Evolutionary conservation across 2,113 vertebrate genomes (phyloP).

Genomic region (Tichodroma muraria): DNA sequence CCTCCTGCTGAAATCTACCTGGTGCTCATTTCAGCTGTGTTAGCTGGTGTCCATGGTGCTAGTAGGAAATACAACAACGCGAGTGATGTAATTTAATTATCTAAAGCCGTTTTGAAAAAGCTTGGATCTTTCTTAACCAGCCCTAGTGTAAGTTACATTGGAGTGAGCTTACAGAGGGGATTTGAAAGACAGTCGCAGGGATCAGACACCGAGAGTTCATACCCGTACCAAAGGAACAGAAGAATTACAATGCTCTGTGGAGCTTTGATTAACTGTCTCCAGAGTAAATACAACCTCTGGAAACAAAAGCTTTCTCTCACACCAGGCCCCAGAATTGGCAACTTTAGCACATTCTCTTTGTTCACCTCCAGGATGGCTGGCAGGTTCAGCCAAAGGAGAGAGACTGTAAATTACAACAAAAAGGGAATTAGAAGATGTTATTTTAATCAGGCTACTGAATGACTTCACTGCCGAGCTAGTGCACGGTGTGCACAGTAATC

Average conservation of each 20-base stretch:
- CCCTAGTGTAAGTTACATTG: background rate
- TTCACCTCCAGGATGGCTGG: conserved; percentile 67
- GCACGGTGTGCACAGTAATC: conserved; percentile 4
- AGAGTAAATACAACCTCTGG: conserved; percentile 61
- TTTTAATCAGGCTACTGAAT: conserved; percentile 63
- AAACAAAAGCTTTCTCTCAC: conserved; percentile 64
- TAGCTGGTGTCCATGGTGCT: conserved; percentile 39
- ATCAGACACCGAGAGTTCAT: conserved; percentile 40
- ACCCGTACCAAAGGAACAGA: background rate
- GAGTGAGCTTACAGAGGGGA: conserved; percentile 3
- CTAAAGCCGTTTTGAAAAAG: conserved; percentile 17
- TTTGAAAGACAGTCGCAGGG: background rate
- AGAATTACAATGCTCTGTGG: conserved; percentile 45
- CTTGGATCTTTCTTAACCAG: background rate
- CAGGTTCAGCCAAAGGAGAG: conserved; percentile 71
- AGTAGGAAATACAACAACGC: background rate
- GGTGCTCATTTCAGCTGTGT: background rate
- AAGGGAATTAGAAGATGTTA: conserved; percentile 65
- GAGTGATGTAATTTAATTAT: conserved; percentile 2
- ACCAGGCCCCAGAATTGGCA: conserved; percentile 61
- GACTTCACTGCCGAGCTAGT: conserved; percentile 3
- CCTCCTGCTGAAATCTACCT: background rate
- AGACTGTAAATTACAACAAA: conserved; percentile 61
- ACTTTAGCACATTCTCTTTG: conserved; percentile 65
- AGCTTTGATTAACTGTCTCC: conserved; percentile 65